Evolutionary conservation across 2,797 vertebrate species (phyloP), one percentile per base, ranked within the genome.

Genomic region (Lutjanus argentimaculatus): DNA sequence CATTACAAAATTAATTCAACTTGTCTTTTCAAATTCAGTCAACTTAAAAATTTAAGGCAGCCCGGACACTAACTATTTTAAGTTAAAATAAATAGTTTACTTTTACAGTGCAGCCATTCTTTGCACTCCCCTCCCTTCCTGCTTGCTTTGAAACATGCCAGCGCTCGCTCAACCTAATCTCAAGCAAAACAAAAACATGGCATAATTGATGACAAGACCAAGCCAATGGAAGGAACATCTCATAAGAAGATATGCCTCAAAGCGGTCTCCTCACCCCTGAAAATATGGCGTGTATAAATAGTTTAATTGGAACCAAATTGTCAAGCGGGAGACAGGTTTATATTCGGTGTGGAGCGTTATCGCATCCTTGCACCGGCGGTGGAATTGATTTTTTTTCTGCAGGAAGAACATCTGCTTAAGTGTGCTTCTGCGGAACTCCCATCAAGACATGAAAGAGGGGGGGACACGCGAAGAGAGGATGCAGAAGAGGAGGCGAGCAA

Each of bases 231-330:
- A 67, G 72, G 74, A 86, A 79, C 90, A 78, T 91, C 84, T 87
- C 83, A 30, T 64, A 64, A 84, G 84, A 80, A 84, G 79, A 90
- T 49, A 42, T 66, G 88, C 82, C 91, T 90, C 83, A 85, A 90
- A 92, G 90, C 79, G 8, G 56, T 79, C 74, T 68, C 67, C 82
- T 89, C 88, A 84, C 71, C 89, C 85, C 78, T 80, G 85, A 82
- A 92, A 92, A 93, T 81, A 86, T 67, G 84, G 71, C 73, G 14
- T 78, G 85, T 86, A 91, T 92, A 92, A 94, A 94, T 91, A 91
- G 84, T 87, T 88, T 93, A 93, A 94, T 93, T 94, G 88, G 91
- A 94, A 91, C 86, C 80, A 89, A 92, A 92, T 92, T 89, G 88
- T 92, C 88, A 92, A 88, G 91, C 48, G 13, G 85, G 77, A 91